A percentile compares a stretch with the other conserved stretches of the same genome.
phyloP scores from a whole-genome alignment of 2,113 vertebrate genomes.

The Hucho hucho region DNA sequence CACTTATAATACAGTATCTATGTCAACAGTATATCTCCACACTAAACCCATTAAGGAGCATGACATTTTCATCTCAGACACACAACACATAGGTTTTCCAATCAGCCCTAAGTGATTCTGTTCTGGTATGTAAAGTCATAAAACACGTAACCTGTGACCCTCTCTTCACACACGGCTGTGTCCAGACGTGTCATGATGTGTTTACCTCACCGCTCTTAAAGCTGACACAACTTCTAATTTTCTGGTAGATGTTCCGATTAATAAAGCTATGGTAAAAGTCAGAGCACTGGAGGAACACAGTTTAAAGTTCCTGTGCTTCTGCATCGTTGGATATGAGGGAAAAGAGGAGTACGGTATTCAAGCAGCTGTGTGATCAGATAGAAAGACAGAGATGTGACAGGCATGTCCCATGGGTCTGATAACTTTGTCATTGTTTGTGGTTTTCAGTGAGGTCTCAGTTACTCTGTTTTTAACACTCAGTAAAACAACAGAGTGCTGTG shows the following conservation, averaged over 20 bases:
- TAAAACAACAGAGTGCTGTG: neutral
- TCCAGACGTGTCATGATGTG: neutral
- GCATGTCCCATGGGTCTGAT: neutral
- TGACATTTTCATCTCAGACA: neutral
- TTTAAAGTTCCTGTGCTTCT: conserved; percentile 73
- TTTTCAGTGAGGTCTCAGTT: neutral
- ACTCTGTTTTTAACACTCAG: neutral
- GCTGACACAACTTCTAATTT: conserved; percentile 81
- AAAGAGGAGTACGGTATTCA: neutral
- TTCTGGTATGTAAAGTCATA: neutral
- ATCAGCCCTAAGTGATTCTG: neutral
- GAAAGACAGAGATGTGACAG: neutral
- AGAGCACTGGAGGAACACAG: conserved; percentile 72
- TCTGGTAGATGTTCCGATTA: conserved; percentile 80
- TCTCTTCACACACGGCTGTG: too few relatives aligned
- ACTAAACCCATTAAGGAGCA: neutral
- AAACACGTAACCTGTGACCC: neutral
- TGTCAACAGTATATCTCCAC: too few relatives aligned
- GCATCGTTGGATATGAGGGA: conserved; percentile 58
- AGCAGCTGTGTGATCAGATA: conserved; percentile 2
- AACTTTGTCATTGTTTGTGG: neutral
- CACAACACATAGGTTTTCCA: neutral
- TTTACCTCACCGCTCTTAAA: conserved; percentile 84
- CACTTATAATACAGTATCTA: too few relatives aligned
- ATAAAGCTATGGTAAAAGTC: conserved; percentile 75